A percentile compares a stretch with the other conserved stretches of the same genome.
These are phyloP conservation scores for Steatocranus sp. DNA, from an alignment of 2,797 vertebrate species.

Conservation along the genomic window DNA sequence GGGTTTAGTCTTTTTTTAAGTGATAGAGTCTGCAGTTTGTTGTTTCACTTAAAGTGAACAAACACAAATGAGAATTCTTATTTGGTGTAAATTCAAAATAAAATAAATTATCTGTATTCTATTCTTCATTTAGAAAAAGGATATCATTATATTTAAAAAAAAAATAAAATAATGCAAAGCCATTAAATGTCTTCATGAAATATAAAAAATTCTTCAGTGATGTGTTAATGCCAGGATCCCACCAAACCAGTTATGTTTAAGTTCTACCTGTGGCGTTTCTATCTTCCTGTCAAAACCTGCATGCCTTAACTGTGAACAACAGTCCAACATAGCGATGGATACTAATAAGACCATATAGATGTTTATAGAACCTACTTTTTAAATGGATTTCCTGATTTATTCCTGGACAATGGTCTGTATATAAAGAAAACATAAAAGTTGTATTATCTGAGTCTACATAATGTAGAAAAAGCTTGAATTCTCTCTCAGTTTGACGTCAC, in stretches of 20 bases:
- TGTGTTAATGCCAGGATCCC: neutral
- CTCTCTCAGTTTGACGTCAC: neutral
- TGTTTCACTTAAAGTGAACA: neutral
- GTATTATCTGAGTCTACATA: neutral
- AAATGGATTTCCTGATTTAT: neutral
- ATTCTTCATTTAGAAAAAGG: neutral
- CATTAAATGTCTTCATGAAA: neutral
- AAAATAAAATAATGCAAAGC: neutral
- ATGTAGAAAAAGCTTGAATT: neutral
- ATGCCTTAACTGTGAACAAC: neutral
- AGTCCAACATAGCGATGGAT: neutral
- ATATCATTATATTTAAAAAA: accelerated
- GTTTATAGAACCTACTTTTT: neutral
- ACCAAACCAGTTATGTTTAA: neutral
- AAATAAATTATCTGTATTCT: neutral
- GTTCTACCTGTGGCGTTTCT: neutral
- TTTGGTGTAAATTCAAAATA: neutral
- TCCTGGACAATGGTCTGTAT: neutral
- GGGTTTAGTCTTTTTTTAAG: neutral
- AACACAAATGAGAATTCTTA: neutral
- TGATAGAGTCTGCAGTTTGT: neutral
- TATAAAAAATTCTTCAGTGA: neutral
- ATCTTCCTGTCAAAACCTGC: neutral
- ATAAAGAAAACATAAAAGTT: neutral
- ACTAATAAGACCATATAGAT: neutral